Evolutionary conservation across 2,113 vertebrate species (phyloP).

Genomic region (Pangasianodon hypophthalmus): DNA sequence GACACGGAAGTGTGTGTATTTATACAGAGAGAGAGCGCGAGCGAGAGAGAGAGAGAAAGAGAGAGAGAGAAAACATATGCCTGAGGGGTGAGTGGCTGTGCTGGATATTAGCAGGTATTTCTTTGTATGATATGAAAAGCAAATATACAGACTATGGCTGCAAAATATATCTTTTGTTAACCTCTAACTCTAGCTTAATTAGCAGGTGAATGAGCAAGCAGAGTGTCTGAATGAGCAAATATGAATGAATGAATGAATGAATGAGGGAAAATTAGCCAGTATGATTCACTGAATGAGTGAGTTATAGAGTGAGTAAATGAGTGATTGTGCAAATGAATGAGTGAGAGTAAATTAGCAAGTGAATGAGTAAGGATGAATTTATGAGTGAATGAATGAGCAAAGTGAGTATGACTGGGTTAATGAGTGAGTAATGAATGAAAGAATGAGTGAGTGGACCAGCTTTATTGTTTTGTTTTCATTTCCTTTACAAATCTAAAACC

Average conservation of each 20-base stretch:
- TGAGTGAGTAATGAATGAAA: background rate
- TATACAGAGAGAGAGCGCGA: background rate
- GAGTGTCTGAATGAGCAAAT: background rate
- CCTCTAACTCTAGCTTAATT: too few species aligned
- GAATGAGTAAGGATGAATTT: background rate
- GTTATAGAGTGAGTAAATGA: background rate
- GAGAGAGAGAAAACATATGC: background rate
- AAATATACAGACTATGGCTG: background rate
- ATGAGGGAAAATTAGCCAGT: background rate
- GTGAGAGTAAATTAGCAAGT: background rate
- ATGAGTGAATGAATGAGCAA: background rate
- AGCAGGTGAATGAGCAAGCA: background rate
- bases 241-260: background rate
- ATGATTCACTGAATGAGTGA: background rate
- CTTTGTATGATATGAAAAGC: background rate
- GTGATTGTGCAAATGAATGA: background rate
- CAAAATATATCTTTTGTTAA: background rate
- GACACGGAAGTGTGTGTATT: slow-evolving; percentile 1
- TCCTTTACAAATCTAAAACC: background rate
- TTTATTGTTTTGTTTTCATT: background rate
- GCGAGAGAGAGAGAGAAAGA: background rate
- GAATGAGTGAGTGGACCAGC: too few species aligned
- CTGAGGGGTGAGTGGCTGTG: background rate
- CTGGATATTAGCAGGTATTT: background rate
- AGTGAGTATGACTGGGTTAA: background rate